Percentiles rank a stretch among this genome's conserved stretches.
These are phyloP conservation scores for Armadillidium nasatum DNA, from an alignment of 1,140 invertebrate species.

Conservation along the genomic window DNA sequence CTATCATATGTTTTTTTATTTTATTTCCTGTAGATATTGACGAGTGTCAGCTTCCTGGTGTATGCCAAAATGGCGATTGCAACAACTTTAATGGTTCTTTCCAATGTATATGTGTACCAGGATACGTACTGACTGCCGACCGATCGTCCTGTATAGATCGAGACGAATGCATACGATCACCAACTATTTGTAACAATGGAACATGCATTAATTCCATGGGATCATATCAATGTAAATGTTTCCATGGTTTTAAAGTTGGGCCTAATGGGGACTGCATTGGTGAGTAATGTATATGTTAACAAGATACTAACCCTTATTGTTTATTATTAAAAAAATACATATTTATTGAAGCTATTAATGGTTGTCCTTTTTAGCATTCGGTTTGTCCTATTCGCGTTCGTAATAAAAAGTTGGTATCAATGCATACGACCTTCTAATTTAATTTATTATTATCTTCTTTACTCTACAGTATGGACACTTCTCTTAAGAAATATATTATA, in stretches of 20 bases:
- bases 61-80: constrained; percentile 67
- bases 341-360: no score
- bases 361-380: no score
- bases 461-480: no score
- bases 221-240: constrained; percentile 72
- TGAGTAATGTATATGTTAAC: constrained; percentile 48
- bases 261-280: constrained; percentile 79
- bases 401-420: no score
- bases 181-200: constrained; percentile 73
- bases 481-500: no score
- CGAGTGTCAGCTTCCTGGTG: constrained; percentile 62
- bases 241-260: constrained; percentile 72
- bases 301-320: not conserved
- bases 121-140: constrained; percentile 57
- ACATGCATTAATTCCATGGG: constrained; percentile 73
- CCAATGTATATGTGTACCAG: constrained; percentile 60
- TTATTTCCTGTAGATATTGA: constrained; percentile 57
- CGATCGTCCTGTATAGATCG: constrained; percentile 66
- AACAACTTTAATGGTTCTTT: constrained; percentile 68
- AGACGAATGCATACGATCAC: constrained; percentile 67
- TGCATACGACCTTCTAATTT: no score
- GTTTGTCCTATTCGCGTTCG: no score
- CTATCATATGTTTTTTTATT: not conserved
- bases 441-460: no score
- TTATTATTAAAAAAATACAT: no score